Conservation (phyloP, 2,797 vertebrate species). For the Xiphophorus birchmanni region DNA sequence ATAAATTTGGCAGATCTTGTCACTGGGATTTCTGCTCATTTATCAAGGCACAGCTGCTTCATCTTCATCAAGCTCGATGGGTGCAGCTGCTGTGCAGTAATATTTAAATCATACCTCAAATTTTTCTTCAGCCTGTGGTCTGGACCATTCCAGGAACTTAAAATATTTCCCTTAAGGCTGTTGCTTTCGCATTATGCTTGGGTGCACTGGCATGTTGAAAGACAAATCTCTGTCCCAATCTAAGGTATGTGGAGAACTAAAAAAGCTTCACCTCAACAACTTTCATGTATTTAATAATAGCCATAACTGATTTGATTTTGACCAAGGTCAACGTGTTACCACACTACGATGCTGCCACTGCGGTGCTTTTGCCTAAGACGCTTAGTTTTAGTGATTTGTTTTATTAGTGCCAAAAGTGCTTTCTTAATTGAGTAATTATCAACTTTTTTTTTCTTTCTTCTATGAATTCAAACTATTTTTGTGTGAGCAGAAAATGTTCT, state of each 20-base stretch:
- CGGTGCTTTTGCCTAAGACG: not conserved
- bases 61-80: conserved; percentile 1
- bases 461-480: not conserved
- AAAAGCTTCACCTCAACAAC: not conserved
- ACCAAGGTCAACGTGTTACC: not conserved
- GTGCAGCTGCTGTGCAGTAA: not conserved
- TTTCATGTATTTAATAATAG: not conserved
- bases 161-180: conserved; percentile 1
- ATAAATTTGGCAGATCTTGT: conserved; percentile 7
- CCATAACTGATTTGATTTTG: not conserved
- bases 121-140: not conserved
- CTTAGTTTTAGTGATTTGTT: not conserved
- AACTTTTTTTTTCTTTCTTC: not conserved
- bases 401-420: not conserved
- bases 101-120: not conserved
- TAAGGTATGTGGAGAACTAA: not conserved
- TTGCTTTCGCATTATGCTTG: not conserved
- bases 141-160: not conserved
- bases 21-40: conserved; percentile 9
- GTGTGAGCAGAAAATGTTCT: not conserved
- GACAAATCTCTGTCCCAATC: not conserved
- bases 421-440: too few species aligned
- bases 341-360: not conserved
- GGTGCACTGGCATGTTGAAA: not conserved
- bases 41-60: not conserved